Base-by-base conservation (phyloP, 1,140 invertebrate species). In the Tetramorium alpestre region DNA sequence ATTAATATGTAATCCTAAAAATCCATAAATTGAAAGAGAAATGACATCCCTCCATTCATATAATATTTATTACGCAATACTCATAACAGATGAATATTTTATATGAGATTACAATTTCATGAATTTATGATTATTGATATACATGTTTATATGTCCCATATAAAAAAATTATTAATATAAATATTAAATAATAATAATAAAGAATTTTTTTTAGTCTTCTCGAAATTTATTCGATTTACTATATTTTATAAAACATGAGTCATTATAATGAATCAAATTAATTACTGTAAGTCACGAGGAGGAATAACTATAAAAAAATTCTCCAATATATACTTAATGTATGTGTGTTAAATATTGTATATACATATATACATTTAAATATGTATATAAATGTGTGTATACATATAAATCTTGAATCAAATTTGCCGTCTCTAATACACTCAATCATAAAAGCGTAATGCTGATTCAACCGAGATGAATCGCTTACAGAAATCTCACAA, bases 401-500 rank as follows among this genome's bases (percentile, higher is more conserved):
- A 41, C 16, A 33, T 64, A 38, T 64, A 62, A 49, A 28, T 47
- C 16, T 47, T 28, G 16, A 78, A 64, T 28, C 25, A 49, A 64
- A 33, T 64, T 25, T 38, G 11, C 2, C 60, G 7, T 18, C 1
- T 78, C 47, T 38, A 78, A 78, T 65, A 38, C 28, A 49, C 25
- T 65, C 44, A 18, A 78, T 78, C 58, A 62, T 25, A 49, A 78
- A 49, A 49, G 76, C 38, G n/a, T 47, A 60, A 78, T 28, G 44
- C 60, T 64, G 75, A 78, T 78, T 78, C 64, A 78, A 78, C 10
- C 58, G 60, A 78, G 76, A 78, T 78, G 76, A 47, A 78, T 78
- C 60, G 41, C 28, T 64, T 51, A 38, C 18, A 38, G 75, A n/a
- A 47, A 78, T 78, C 28, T 78, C 60, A 44, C 58, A 16, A 78